Conservation (phyloP, 2,797 vertebrate species). For the Trachurus trachurus region DNA sequence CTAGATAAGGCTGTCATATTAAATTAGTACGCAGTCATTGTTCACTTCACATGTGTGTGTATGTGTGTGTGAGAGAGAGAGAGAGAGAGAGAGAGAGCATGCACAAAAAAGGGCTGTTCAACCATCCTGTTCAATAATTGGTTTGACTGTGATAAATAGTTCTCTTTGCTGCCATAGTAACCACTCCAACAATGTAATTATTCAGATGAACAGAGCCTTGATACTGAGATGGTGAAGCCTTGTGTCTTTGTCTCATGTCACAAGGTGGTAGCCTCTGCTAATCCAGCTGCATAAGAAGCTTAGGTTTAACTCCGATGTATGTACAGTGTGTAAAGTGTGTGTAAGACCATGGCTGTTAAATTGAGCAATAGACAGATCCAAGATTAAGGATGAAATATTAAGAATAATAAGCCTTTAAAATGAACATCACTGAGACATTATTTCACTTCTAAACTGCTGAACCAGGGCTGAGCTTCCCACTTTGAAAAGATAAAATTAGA, state of each 20-base stretch:
- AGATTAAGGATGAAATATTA: slow-evolving; percentile 6
- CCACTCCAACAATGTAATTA: slow-evolving; percentile 28
- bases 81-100: no score
- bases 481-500: neutral
- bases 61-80: neutral
- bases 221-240: slow-evolving; percentile 8
- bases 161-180: slow-evolving; percentile 24
- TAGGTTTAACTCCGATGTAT: neutral
- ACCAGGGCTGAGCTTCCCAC: neutral
- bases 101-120: slow-evolving; percentile 5
- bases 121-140: slow-evolving; percentile 32
- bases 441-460: neutral
- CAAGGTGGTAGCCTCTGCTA: neutral
- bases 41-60: neutral
- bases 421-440: neutral
- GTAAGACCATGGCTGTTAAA: neutral
- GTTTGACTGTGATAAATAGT: slow-evolving; percentile 50
- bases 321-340: neutral
- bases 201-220: slow-evolving; percentile 28
- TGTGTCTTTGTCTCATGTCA: neutral
- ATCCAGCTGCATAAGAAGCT: slow-evolving; percentile 12
- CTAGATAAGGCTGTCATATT: slow-evolving; percentile 23
- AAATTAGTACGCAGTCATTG: slow-evolving; percentile 10
- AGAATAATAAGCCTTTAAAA: neutral
- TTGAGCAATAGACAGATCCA: neutral